These are phyloP conservation scores for Sorex fumeus DNA, from an alignment of 2,113 vertebrate species.

Conservation along the genomic window DNA sequence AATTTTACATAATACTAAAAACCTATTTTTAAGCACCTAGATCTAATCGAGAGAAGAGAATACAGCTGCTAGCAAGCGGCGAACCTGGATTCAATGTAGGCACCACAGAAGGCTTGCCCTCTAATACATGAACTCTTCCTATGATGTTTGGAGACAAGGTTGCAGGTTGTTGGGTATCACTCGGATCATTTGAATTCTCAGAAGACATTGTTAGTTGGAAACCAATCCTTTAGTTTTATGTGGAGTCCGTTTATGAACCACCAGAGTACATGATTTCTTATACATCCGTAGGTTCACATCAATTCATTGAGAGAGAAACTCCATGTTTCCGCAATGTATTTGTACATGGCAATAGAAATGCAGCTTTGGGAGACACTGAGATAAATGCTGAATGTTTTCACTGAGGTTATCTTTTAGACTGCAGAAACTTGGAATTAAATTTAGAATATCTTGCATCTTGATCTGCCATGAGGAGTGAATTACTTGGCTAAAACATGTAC, in stretches of 20 bases:
- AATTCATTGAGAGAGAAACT: neutral
- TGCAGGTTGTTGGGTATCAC: too few species aligned
- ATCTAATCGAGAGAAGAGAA: too few species aligned
- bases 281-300: too few species aligned
- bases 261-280: neutral
- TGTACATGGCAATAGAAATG: neutral
- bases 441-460: constrained; percentile 41
- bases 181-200: too few species aligned
- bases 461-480: constrained; percentile 26
- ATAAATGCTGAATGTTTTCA: constrained; percentile 49
- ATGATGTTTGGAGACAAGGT: too few species aligned
- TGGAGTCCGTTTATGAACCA: too few species aligned
- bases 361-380: neutral
- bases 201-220: too few species aligned
- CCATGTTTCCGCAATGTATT: neutral
- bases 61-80: too few species aligned
- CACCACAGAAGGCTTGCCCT: too few species aligned
- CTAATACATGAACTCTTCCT: too few species aligned
- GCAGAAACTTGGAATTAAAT: constrained; percentile 32
- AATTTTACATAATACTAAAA: constrained; percentile 27
- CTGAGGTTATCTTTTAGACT: constrained; percentile 37
- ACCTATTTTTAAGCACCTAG: neutral
- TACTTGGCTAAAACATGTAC: constrained; percentile 5
- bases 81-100: too few species aligned
- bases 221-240: too few species aligned